Evolutionary conservation across 2,888 invertebrate genomes (phyloP), one percentile per base, ranked within the genome.

Genomic region (Sympetrum striolatum): DNA sequence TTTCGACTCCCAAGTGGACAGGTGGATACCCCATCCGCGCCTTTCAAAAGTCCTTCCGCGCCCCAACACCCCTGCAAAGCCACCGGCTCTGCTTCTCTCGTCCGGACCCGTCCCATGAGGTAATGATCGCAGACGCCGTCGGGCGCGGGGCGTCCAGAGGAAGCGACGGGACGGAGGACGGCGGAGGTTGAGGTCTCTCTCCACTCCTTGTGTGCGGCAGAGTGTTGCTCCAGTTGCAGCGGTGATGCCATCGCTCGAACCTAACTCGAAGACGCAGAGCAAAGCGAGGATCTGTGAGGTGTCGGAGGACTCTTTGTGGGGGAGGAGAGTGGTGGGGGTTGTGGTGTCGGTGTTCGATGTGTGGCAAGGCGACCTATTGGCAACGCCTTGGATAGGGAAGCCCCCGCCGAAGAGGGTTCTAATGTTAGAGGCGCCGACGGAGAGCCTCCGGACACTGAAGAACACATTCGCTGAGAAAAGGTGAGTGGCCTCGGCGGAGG

Each of bases 181-280:
- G 60, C 22, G 86, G 86, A 22, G 86, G 86, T 86, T 86, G 86
- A 86, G 35, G 31, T 10, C 35, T 25, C 60, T 39, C n/a, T 64
- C 58, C 35, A 35, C 35, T 53, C 35, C 58, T 86, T 22, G 58
- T 64, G 86, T 86, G 86, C 37, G 64, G 86, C 60, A 64, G 64
- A 58, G 86, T 86, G 60, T 58, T 58, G 58, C 31, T 86, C 60
- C 35, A 82, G 82, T 58, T 60, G 58, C 86, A 39, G 86, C 86
- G 86, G 86, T 86, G 86, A 86, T 86, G 86, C 86, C 86, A 86
- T 86, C 86, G 58, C 60, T 86, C 86, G 86, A 86, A 86, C 86
- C 58, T 37, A 37, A 39, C 35, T 64, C 86, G 86, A 86, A 58
- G 82, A 58, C 58, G 60, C 60, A 60, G 86, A 48, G 64, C 37